Percentiles rank a stretch among this genome's conserved stretches.
Conservation (phyloP, 2,113 vertebrate genomes). For the Aphelocoma coerulescens region DNA sequence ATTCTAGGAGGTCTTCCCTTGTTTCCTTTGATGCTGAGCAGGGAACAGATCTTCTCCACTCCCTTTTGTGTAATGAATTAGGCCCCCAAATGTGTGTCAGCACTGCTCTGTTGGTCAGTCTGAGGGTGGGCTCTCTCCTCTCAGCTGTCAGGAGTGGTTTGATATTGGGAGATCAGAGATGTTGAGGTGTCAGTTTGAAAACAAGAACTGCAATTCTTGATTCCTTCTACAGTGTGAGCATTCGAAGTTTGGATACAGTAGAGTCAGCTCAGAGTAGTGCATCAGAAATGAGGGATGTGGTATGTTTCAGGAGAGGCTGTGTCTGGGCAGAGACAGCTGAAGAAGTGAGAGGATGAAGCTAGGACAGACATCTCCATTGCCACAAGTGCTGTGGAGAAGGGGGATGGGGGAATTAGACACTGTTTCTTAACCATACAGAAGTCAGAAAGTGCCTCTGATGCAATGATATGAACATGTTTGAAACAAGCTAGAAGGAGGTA, state of each 20-base stretch:
- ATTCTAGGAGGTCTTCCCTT: neutral
- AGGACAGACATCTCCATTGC: neutral
- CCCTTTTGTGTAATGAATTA: neutral
- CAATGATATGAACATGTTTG: neutral
- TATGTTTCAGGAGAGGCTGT: neutral
- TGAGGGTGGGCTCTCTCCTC: neutral
- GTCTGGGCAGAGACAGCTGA: neutral
- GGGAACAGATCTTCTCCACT: neutral
- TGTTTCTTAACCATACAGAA: neutral
- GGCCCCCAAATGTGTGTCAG: neutral
- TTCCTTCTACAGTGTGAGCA: neutral
- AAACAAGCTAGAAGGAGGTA: neutral
- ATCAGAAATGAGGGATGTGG: neutral
- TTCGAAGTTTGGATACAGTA: neutral
- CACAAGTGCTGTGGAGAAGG: neutral
- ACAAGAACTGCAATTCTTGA: neutral
- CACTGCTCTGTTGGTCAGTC: neutral
- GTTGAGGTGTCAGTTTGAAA: neutral
- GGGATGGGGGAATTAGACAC: neutral
- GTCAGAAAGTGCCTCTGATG: neutral
- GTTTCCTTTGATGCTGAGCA: neutral
- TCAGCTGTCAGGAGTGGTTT: neutral
- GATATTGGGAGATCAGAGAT: neutral
- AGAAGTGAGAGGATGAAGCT: neutral
- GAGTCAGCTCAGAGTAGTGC: neutral